These are phyloP conservation scores for Cerastoderma edule DNA, from an alignment of 2,888 invertebrate genomes.

Conservation along the genomic window DNA sequence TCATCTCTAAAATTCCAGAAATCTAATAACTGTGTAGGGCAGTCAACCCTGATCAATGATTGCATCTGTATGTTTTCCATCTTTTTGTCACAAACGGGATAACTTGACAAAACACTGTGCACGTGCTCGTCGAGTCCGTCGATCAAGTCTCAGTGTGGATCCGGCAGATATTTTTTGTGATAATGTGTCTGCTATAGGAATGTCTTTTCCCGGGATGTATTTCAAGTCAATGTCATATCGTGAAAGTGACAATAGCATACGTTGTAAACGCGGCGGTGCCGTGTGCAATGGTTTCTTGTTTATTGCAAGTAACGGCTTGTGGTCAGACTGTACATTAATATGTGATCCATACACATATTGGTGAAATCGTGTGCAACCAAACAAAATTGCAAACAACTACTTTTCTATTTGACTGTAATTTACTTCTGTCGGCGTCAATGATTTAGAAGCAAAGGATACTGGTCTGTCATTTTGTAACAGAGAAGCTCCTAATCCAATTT, in stretches of 20 bases:
- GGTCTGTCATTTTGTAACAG: constrained; percentile 64
- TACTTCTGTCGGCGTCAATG: constrained; percentile 57
- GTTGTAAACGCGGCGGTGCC: constrained; percentile 43
- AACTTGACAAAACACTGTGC: not conserved
- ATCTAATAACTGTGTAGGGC: too few species aligned
- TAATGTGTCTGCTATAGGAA: constrained; percentile 43
- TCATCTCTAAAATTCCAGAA: too few species aligned
- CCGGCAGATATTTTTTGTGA: not conserved
- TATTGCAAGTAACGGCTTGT: constrained; percentile 58
- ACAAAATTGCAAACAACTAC: constrained; percentile 60
- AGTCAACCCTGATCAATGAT: too few species aligned
- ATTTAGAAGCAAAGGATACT: constrained; percentile 65
- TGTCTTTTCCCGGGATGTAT: constrained; percentile 42
- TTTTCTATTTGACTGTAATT: constrained; percentile 66
- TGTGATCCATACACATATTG: constrained; percentile 58
- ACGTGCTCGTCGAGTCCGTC: not conserved
- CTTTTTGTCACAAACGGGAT: not conserved
- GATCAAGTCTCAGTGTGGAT: not conserved
- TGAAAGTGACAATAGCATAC: constrained; percentile 42
- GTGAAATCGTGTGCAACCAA: constrained; percentile 60
- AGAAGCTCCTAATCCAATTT: constrained; percentile 61
- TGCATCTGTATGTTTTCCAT: constrained; percentile 7
- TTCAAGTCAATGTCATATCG: constrained; percentile 36
- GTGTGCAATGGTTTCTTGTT: constrained; percentile 35
- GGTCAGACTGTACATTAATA: constrained; percentile 64